Evolutionary conservation across 23 tunicate genomes (phyloP), one percentile per base, ranked within the genome.

Genomic region (Styela clava): DNA sequence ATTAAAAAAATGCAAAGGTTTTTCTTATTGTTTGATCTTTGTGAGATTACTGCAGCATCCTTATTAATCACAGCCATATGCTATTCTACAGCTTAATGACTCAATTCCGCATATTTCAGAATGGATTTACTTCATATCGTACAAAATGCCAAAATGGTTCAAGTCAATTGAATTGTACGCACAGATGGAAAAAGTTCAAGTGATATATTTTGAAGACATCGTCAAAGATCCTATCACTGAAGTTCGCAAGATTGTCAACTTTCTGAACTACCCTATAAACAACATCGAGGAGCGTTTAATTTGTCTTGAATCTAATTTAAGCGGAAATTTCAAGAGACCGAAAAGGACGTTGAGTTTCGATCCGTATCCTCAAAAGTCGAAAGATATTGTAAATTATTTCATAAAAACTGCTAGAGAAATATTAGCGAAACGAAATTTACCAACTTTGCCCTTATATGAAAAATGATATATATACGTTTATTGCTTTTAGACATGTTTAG

Each of bases 171-270:
- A 24, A 44, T 31, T 36, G 26, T 84, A 64, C 44, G 3, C 34
- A 20, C 30, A 33, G 25, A 2, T 29, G 24, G 2, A 84, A 9
- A 85, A 62, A 64, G 27, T 73, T 2, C 65, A 51, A 3, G 33
- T 82, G 33, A 26, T 82, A 25, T 81, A 69, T 62, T 87, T 64
- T 74, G 91, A 87, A 52, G 80, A 73, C 34, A 28, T 87, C 16
- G 35, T 71, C 0, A 25, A 27, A 25, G 74, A 82, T 18, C 82
- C 91, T 32, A 35, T 27, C 27, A 21, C 5, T 2, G 86, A 82
- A 74, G 62, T 87, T 23, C 1, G 36, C 26, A 74, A 35, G 22
- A 74, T 87, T 30, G 27, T 51, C 28, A 63, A 34, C n/a, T 87
- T 84, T 18, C 78, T 87, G 21, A 52, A 82, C 21, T 22, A 62